Conservation (phyloP, 2,888 invertebrate genomes). For the Caenorhabditis parvicauda region DNA sequence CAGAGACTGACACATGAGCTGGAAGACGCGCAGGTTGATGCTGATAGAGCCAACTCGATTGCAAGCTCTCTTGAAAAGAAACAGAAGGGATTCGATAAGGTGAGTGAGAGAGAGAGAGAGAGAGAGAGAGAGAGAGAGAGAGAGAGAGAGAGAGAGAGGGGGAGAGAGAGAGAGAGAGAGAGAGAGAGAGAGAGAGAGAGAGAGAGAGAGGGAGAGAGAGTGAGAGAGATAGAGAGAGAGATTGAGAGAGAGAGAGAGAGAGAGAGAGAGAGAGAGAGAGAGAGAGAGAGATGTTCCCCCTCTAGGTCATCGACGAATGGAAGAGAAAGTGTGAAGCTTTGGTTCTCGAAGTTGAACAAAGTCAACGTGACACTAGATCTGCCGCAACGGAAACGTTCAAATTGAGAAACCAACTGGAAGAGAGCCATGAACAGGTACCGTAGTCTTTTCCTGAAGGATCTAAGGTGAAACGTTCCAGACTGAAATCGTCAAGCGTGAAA, state of each 20-base stretch:
- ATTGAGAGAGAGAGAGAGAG: too few relatives aligned
- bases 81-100: constrained; percentile 98
- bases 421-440: constrained; percentile 86
- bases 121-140: too few relatives aligned
- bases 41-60: constrained; percentile 87
- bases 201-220: constrained; percentile 84
- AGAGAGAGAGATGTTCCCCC: too few relatives aligned
- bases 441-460: not conserved
- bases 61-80: constrained; percentile 95
- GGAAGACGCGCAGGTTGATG: constrained; percentile 89
- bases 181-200: constrained; percentile 73
- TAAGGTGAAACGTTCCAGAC: constrained; percentile 7
- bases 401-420: constrained; percentile 72
- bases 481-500: constrained; percentile 85
- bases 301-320: constrained; percentile 56
- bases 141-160: constrained; percentile 71
- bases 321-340: constrained; percentile 56
- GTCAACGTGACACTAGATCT: constrained; percentile 98
- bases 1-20: constrained; percentile 74
- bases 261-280: constrained; percentile 93
- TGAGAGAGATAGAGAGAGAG: too few relatives aligned
- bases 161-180: constrained; percentile 97
- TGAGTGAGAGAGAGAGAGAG: too few relatives aligned
- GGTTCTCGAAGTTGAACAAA: constrained; percentile 86
- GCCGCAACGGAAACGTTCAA: constrained; percentile 97